Base-by-base conservation (phyloP, 1,140 invertebrate species). In the Kradibia gibbosae region DNA sequence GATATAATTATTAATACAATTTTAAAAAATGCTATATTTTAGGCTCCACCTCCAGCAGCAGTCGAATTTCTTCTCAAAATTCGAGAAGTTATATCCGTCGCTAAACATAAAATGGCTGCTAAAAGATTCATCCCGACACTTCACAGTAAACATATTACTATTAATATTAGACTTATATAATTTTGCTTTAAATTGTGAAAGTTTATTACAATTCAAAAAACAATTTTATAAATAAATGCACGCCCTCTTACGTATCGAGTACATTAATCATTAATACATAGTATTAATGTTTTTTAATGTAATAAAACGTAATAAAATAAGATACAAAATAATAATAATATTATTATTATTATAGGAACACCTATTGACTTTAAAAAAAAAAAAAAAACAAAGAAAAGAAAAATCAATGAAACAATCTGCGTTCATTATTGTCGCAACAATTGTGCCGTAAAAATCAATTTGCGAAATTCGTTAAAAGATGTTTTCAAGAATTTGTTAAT, bases 61-160 rank as follows among this genome's bases (percentile, higher is more conserved):
- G 89, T 97, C 78, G 96, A 98, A 91, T 97, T 98, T 88, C 90
- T 97, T 25, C 92, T 94, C 0, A 96, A 97, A 92, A 97, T 98
- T 77, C 93, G 96, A 79, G 96, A 97, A 92, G 96, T 97, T 11
- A 97, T 98, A 82, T 92, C 95, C 25, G 95, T 97, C 55, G 96
- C 96, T 3, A 97, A 97, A 87, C 94, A 96, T 83, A 97, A 97
- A 90, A 96, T 98, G 94, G 93, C 93, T 48, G 92, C 93, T 0
- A 97, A 97, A 90, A 93, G 94, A 65, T 98, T 96, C 87, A 92
- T 94, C 75, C 96, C 96, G 20, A 95, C 94, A 75, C 90, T 98
- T 1, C 92, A 94, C 77, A 93, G 90, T 90, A 74, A 86, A 80
- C 83, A 84, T 55, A 36, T 25, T 34, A 62, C 5, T 62, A 62